Percentiles rank a stretch among this genome's conserved stretches.
These are phyloP conservation scores for Platyrinchus mystaceus DNA, from an alignment of 2,797 vertebrate genomes.

Conservation along the genomic window DNA sequence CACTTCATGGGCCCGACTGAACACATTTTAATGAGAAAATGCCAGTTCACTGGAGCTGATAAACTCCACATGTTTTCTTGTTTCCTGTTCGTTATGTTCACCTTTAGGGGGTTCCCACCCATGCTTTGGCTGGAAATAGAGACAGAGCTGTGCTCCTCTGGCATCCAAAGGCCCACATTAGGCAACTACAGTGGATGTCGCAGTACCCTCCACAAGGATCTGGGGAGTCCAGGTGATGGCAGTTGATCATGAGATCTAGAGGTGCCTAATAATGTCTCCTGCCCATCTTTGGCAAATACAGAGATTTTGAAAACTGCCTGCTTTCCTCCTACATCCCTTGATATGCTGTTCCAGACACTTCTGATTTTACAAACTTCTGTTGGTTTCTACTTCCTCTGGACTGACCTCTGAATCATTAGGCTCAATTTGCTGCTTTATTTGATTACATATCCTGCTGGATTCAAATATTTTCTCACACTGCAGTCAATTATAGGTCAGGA, in stretches of 20 bases:
- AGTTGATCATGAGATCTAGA: background rate
- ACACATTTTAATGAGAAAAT: conserved; percentile 37
- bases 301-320: background rate
- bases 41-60: conserved; percentile 8
- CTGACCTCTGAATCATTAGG: background rate
- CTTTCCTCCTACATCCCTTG: background rate
- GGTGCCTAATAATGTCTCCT: accelerated
- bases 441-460: background rate
- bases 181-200: accelerated
- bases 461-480: background rate
- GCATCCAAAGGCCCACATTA: accelerated
- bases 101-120: background rate
- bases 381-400: background rate
- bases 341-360: background rate
- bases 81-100: background rate
- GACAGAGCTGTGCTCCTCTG: background rate
- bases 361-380: background rate
- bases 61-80: conserved; percentile 1
- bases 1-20: background rate
- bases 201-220: accelerated
- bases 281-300: background rate
- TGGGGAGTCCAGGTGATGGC: accelerated
- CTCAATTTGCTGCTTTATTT: background rate
- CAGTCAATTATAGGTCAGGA: background rate
- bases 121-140: background rate